Base-by-base conservation (phyloP, 1,140 invertebrate species). In the Lasaia peninsularis region DNA sequence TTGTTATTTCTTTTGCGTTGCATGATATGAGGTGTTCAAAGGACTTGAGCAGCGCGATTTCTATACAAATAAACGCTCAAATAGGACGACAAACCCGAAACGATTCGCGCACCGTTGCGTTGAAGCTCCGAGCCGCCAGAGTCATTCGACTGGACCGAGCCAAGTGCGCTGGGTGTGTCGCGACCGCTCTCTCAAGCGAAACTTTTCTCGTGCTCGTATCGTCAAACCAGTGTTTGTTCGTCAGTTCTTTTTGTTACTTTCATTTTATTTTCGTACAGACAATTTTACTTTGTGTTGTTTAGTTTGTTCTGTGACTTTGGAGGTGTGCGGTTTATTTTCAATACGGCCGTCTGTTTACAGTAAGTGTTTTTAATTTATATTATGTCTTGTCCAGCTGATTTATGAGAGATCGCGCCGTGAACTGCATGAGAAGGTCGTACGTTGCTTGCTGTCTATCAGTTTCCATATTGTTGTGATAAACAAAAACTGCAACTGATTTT, bases 221-320 rank as follows among this genome's bases (percentile, higher is more conserved):
- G 52, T 20, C 5, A 48, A 48, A 48, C 1, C 11, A 48, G 44
- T 48, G 44, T 48, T 48, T 20, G 20, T 24, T n/a, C 10, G 21
- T 21, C 11, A 10, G n/a, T 21, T 53, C 78, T 78, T 65, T 70
- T 52, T 70, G 66, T 69, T 65, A 75, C 76, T 79, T 78, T 76
- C 72, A 67, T 73, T 80, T 76, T 61, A 58, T 73, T 70, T 67
- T 57, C 56, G 58, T 63, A 65, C 62, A 67, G 69, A 82, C 78
- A 73, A 73, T 86, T 82, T 63, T 73, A 56, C 57, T 79, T 81
- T 85, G 81, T 85, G 81, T 80, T 84, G 80, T 82, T 85, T 78
- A 71, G 68, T 65, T 72, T 81, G 71, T 86, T 75, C 65, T 75
- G 78, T 83, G 80, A 78, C 75, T 73, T 85, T 85, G 83, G 83